Conservation (phyloP, 2,113 vertebrate species). For the cat (Felis catus) region DNA sequence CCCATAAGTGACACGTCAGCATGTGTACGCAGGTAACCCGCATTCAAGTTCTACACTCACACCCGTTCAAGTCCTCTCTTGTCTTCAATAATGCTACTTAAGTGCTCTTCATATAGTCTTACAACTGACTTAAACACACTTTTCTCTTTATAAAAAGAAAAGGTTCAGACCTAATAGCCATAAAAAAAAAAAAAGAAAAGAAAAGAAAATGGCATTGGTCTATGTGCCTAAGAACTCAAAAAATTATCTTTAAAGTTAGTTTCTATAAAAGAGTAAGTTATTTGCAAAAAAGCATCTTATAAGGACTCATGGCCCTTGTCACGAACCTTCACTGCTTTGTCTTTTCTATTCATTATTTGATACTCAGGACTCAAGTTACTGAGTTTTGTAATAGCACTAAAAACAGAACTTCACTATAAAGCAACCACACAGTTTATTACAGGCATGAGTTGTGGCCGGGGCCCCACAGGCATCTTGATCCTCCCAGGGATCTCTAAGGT, state of each 20-base stretch:
- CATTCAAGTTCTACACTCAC: neutral
- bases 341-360: neutral
- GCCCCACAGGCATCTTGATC: neutral
- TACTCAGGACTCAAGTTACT: neutral
- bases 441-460: neutral
- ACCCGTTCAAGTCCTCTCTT: neutral
- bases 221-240: neutral
- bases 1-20: neutral
- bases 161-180: neutral
- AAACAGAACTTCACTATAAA: neutral
- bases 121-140: neutral
- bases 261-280: neutral
- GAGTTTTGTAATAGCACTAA: neutral
- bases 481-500: neutral
- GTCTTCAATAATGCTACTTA: neutral
- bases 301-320: neutral
- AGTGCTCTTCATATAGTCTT: neutral
- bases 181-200: neutral
- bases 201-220: neutral
- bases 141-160: neutral
- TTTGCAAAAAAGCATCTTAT: neutral
- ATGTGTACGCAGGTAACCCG: too few relatives aligned
- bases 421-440: neutral
- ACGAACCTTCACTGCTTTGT: neutral
- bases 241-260: neutral